Base-by-base conservation (phyloP, 2,797 vertebrate genomes). In the Danio albolineatus region DNA sequence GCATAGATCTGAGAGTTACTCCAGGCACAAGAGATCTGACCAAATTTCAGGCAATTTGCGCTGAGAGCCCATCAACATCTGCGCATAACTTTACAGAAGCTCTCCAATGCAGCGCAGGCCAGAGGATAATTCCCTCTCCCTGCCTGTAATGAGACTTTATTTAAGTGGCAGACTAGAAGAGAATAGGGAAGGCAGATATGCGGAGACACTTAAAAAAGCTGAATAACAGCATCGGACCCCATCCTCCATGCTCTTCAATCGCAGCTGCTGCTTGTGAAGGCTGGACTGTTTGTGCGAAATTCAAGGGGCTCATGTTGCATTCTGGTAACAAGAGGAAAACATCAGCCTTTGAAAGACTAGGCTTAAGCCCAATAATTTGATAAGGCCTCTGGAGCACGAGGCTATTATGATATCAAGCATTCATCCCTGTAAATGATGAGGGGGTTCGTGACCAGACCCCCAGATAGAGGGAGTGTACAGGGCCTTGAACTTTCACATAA, bases 61-160 rank as follows among this genome's bases (percentile, higher is more conserved):
- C 83, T 72, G 81, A 91, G 89, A 87, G 89, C 88, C 89, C 91
- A 89, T 90, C 88, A 92, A 89, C 92, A 92, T 92, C 90, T 91
- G 91, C 86, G 86, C 84, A 73, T 82, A 82, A 84, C 87, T 86
- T 86, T 86, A 89, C 88, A 91, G 90, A 91, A 89, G 86, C 89
- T 86, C 85, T 87, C 85, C 83, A 87, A 91, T 83, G 83, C 74
- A 41, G 73, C 81, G 84, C 89, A 89, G 86, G 88, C 85, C 86
- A 89, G 88, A 91, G 89, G 88, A 88, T 87, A 88, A 85, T 85
- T 87, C 70, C 73, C 86, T 88, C 85, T 71, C 82, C 86, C 69
- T 79, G 84, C 70, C 87, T 85, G 73, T 91, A 91, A 94, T 91
- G 89, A 93, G 84, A 91, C 90, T 86, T 86, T 89, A 83, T 91